Percentiles rank a stretch among this genome's conserved stretches.
Conservation (phyloP, 2,113 vertebrate species). For the Cynopterus brachyotis region DNA sequence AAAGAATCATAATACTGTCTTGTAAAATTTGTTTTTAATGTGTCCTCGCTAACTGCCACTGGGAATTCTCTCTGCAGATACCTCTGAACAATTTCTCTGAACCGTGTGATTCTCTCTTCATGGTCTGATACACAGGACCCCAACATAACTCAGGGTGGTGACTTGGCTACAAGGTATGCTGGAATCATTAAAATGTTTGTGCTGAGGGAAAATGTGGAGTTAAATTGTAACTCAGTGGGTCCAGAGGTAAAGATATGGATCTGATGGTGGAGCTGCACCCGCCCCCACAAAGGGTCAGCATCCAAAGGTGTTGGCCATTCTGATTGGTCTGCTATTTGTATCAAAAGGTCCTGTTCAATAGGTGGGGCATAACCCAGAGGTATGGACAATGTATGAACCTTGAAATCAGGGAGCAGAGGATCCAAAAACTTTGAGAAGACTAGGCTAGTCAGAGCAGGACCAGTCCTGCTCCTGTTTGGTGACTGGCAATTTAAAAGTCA, state of each 20-base stretch:
- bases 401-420: background rate
- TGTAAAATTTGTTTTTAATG: background rate
- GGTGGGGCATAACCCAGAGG: background rate
- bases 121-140: background rate
- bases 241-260: background rate
- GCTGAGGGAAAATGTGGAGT: background rate
- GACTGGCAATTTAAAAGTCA: background rate
- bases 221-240: background rate
- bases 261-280: background rate
- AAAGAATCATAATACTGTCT: background rate
- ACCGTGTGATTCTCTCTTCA: background rate
- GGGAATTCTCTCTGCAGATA: constrained; percentile 6
- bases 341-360: background rate
- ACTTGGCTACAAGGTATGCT: background rate
- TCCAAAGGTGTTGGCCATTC: background rate
- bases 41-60: background rate
- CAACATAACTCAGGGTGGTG: background rate
- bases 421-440: background rate
- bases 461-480: background rate
- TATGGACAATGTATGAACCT: background rate
- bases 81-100: constrained; percentile 25
- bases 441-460: background rate
- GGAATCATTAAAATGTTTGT: background rate
- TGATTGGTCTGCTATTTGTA: background rate
- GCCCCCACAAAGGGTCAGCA: background rate